These are phyloP conservation scores for Planococcus citri DNA, from an alignment of 1,140 invertebrate species.

Conservation along the genomic window DNA sequence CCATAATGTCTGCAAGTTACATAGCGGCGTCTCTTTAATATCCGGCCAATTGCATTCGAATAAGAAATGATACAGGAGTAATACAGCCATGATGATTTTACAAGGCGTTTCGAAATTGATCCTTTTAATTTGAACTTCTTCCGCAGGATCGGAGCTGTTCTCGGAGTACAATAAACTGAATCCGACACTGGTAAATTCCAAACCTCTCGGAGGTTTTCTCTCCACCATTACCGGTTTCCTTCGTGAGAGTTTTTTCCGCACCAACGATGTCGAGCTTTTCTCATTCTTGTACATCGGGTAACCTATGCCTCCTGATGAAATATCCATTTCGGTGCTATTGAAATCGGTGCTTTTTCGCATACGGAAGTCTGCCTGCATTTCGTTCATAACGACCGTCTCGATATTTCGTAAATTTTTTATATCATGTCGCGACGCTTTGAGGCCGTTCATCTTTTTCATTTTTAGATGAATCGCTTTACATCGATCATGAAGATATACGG, in stretches of 20 bases:
- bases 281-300: not conserved
- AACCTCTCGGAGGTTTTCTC: not conserved
- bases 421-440: not conserved
- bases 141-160: not conserved
- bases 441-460: not conserved
- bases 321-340: not conserved
- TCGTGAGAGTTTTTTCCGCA: not conserved
- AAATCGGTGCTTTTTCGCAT: not conserved
- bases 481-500: not conserved
- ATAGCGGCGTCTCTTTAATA: not conserved
- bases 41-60: not conserved
- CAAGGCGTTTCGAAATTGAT: not conserved
- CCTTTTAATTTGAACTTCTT: not conserved
- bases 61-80: not conserved
- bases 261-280: not conserved
- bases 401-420: not conserved
- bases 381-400: not conserved
- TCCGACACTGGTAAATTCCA: not conserved
- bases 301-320: not conserved
- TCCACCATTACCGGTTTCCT: not conserved
- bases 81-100: constrained; percentile 1
- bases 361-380: not conserved
- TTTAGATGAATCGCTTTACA: not conserved
- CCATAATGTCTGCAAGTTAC: not conserved
- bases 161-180: not conserved